phyloP scores from a whole-genome alignment of 2,113 vertebrate genomes.

The Tragulus kanchil region DNA sequence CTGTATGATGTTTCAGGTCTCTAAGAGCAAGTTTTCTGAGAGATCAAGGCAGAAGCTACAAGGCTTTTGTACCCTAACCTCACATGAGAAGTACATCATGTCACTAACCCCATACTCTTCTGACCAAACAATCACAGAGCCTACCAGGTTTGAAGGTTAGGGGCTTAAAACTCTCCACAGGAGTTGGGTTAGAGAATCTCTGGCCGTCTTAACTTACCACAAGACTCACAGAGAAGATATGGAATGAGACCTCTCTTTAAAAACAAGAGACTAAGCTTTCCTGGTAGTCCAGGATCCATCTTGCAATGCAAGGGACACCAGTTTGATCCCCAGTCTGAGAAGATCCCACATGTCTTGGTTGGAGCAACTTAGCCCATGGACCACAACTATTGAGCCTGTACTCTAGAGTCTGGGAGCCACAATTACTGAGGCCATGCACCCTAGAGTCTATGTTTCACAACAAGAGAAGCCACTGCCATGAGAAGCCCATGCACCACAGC shows the following conservation, averaged over 20 bases:
- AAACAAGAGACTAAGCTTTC: not conserved
- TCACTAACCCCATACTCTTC: not conserved
- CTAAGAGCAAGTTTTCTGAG: not conserved
- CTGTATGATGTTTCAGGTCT: not conserved
- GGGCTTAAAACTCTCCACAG: not conserved
- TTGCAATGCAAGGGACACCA: not conserved
- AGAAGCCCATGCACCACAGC: accelerated
- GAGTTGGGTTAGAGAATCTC: not conserved
- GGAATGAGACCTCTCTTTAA: not conserved
- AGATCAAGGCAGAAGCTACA: not conserved
- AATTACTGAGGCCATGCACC: accelerated
- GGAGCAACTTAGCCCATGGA: not conserved
- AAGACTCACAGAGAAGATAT: not conserved
- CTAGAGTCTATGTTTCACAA: not conserved
- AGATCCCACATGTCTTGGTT: not conserved
- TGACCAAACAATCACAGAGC: not conserved
- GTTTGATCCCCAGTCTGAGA: not conserved
- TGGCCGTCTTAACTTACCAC: not conserved
- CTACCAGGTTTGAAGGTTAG: not conserved
- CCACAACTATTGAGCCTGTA: not conserved
- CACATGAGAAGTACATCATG: accelerated
- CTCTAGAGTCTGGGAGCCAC: not conserved
- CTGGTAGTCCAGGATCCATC: not conserved
- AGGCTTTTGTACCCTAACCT: not conserved
- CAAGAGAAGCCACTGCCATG: not conserved